Base-by-base conservation (phyloP, 2,797 vertebrate species). In the Cyprinodon diabolis region DNA sequence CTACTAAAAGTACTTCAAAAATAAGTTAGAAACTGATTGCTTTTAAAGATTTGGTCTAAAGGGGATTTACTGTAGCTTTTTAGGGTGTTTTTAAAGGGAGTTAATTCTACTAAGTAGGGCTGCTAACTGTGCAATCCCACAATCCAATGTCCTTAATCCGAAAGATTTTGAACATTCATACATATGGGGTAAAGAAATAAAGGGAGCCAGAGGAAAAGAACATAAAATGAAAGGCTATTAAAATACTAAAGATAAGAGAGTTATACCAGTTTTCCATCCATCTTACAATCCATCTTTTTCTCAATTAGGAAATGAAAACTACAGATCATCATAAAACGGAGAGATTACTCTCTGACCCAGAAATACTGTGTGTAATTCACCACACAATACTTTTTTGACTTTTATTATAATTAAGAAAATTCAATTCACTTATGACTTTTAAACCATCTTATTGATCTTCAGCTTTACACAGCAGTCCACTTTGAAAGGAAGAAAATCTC, bases 231-330 rank as follows among this genome's bases (percentile, higher is more conserved):
- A 87, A 88, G 60, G 76, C 70, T 86, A 86, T 88, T 84, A 85
- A 86, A 76, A 81, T 69, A 71, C 66, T 77, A 21, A 82, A 45
- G 77, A 80, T 81, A 70, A 75, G 72, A 74, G 76, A 67, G 74
- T 77, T 75, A 69, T 52, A 74, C 54, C 60, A 66, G 55, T 84
- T 68, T 37, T 82, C 69, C 1, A 5, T 80, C 72, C 74, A 69
- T 86, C 81, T 40, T 54, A 77, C 73, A 86, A 87, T 89, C 88
- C 82, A 72, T 79, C 81, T 73, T 71, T 76, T 56, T 52, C 78
- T 89, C 91, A 89, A 93, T 94, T 90, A 93, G 88, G 86, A 94
- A 94, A 94, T 94, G 88, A 93, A 91, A 91, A 81, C 74, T 69
- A 15, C 6, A 65, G 71, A 87, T 81, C 30, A n/a, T 91, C 89